Conservation (phyloP, 2,888 invertebrate genomes). For the Schrankia costaestrigalis region DNA sequence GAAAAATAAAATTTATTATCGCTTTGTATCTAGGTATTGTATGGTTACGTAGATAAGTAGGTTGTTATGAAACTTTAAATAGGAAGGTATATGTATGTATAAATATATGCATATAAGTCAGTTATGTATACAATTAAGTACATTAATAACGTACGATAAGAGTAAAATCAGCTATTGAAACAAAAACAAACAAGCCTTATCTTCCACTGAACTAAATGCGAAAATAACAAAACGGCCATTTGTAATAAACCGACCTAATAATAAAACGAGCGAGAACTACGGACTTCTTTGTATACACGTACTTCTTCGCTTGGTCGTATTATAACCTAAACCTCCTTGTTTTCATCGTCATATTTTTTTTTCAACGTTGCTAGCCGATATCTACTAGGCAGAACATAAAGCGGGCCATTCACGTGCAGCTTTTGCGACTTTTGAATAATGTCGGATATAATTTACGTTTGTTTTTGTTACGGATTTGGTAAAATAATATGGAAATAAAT, state of each 20-base stretch:
- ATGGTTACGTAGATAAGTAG: slow-evolving; percentile 4
- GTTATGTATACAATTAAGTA: no score
- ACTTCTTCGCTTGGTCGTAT: slow-evolving; percentile 46
- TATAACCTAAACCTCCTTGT: slow-evolving; percentile 65
- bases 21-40: background rate
- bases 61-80: slow-evolving; percentile 21
- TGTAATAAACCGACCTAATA: slow-evolving; percentile 29
- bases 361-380: slow-evolving; percentile 51
- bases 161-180: slow-evolving; percentile 25
- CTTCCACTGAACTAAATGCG: slow-evolving; percentile 29
- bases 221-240: slow-evolving; percentile 45
- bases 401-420: slow-evolving; percentile 34
- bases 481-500: no score
- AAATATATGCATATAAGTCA: background rate
- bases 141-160: slow-evolving; percentile 20
- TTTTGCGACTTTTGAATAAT: no score
- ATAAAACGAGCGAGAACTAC: slow-evolving; percentile 24
- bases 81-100: background rate
- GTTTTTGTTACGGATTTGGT: no score
- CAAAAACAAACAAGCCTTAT: slow-evolving; percentile 44
- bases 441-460: no score
- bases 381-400: slow-evolving; percentile 48
- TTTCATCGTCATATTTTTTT: slow-evolving; percentile 64
- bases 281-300: slow-evolving; percentile 50
- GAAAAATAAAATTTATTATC: slow-evolving; percentile 3